These are phyloP conservation scores for Clinocottus analis DNA, from an alignment of 2,113 vertebrate genomes.

Conservation along the genomic window DNA sequence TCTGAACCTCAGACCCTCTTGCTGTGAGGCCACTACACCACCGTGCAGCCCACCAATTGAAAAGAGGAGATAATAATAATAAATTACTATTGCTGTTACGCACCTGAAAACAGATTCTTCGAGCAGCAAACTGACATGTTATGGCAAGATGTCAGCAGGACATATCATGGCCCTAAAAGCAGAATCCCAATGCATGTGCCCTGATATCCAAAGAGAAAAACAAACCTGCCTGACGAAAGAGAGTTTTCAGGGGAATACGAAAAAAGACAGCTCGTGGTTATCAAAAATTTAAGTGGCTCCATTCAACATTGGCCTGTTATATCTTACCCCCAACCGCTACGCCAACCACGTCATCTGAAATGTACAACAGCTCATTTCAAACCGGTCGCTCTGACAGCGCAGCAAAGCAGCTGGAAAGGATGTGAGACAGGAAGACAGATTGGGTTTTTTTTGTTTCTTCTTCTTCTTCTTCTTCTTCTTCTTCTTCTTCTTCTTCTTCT, in stretches of 20 bases:
- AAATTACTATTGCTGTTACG: background rate
- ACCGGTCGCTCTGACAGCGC: background rate
- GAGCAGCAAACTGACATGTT: background rate
- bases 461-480: background rate
- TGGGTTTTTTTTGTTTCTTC: background rate
- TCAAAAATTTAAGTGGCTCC: background rate
- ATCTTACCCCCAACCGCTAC: background rate
- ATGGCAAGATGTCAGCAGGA: background rate
- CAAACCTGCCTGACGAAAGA: too few relatives aligned
- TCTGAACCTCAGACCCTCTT: too few relatives aligned
- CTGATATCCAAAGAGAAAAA: too few relatives aligned
- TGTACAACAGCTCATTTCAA: slow-evolving; percentile 11
- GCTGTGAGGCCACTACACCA: too few relatives aligned
- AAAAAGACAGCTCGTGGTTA: slow-evolving; percentile 3
- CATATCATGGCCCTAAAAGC: background rate
- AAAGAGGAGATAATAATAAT: too few relatives aligned
- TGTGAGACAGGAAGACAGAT: background rate
- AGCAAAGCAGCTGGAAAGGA: slow-evolving; percentile 24
- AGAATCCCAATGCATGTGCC: background rate
- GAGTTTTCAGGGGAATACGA: background rate
- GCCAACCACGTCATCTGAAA: slow-evolving; percentile 11
- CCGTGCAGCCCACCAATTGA: too few relatives aligned
- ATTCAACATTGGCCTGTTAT: background rate
- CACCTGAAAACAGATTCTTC: background rate
- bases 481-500: background rate